phyloP scores from a whole-genome alignment of 2,113 vertebrate genomes.

The Circaetus gallicus region DNA sequence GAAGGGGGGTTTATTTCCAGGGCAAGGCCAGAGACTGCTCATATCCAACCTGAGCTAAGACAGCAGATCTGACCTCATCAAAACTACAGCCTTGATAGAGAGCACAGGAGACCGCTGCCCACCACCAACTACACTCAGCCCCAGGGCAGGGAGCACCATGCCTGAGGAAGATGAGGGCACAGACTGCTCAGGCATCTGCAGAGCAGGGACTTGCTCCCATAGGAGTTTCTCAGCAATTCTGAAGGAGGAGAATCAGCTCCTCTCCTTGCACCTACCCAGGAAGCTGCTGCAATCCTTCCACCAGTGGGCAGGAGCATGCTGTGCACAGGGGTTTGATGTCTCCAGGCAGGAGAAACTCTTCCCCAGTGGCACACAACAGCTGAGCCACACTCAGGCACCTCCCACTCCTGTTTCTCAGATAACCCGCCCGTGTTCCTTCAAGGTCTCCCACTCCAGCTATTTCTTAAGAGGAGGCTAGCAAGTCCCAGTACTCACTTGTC shows the following conservation, averaged over 20 bases:
- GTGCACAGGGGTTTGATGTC: not conserved
- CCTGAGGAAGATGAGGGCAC: not conserved
- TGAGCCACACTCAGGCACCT: not conserved
- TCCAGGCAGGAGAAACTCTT: not conserved
- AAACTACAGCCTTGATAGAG: not conserved
- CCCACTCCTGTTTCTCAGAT: not conserved
- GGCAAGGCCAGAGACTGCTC: not conserved
- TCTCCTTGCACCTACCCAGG: not conserved
- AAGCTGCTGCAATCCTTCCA: conserved; percentile 24
- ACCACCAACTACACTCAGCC: not conserved
- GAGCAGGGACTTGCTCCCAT: not conserved
- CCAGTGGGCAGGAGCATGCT: conserved; percentile 8
- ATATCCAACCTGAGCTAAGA: not conserved
- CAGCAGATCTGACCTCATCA: not conserved
- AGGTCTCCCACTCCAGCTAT: not conserved
- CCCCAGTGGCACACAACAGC: not conserved
- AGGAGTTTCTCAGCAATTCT: not conserved
- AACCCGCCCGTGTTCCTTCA: not conserved
- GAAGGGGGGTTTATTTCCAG: not conserved
- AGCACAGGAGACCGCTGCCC: not conserved
- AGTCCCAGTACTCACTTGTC: conserved; percentile 83
- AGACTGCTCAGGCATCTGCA: not conserved
- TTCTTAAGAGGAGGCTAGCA: not conserved
- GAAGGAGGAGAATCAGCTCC: not conserved
- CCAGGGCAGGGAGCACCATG: not conserved